Evolutionary conservation across 2,888 invertebrate species (phyloP).

Genomic region (Agrotis clavis): DNA sequence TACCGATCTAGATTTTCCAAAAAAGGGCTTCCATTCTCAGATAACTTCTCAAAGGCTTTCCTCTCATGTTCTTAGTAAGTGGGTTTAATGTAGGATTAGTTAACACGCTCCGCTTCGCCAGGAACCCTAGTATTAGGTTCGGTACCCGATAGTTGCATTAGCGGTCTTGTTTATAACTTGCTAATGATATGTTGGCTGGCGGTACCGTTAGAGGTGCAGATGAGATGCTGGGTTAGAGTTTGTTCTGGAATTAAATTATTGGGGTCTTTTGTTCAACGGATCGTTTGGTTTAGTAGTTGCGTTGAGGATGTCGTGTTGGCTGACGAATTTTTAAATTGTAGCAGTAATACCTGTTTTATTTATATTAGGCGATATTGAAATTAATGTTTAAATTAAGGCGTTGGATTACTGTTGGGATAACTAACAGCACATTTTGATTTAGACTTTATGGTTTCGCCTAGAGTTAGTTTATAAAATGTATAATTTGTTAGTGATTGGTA

Average conservation of each 20-base stretch:
- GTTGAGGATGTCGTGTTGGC: too few relatives aligned
- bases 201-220: slow-evolving; percentile 62
- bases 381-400: too few relatives aligned
- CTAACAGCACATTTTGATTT: too few relatives aligned
- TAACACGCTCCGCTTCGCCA: slow-evolving; percentile 58
- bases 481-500: too few relatives aligned
- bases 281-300: neutral
- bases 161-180: slow-evolving; percentile 69
- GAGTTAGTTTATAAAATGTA: too few relatives aligned
- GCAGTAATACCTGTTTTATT: too few relatives aligned
- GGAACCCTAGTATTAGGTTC: slow-evolving; percentile 48
- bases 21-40: slow-evolving; percentile 44
- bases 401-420: too few relatives aligned
- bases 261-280: neutral
- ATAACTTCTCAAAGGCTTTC: slow-evolving; percentile 36
- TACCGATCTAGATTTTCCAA: slow-evolving; percentile 17
- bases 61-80: slow-evolving; percentile 52
- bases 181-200: slow-evolving; percentile 62
- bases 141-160: slow-evolving; percentile 81
- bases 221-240: neutral
- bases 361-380: too few relatives aligned
- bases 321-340: too few relatives aligned
- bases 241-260: slow-evolving; percentile 12
- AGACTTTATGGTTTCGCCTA: too few relatives aligned
- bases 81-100: slow-evolving; percentile 63